Conservation (phyloP, 1,140 invertebrate genomes). For the Drosophila parvula region DNA sequence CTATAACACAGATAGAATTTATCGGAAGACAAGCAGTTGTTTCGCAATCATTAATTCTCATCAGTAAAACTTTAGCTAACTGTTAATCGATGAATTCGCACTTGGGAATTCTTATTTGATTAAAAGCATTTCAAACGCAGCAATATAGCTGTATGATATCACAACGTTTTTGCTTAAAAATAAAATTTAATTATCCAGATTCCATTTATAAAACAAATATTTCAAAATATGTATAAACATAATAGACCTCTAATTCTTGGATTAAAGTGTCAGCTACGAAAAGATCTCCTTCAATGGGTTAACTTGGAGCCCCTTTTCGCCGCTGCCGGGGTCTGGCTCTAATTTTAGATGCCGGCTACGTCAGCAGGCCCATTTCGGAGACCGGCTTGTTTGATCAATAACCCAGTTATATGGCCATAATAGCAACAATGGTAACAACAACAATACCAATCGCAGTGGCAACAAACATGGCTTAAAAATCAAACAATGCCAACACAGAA, state of each 20-base stretch:
- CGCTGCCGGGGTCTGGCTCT: slow-evolving; percentile 16
- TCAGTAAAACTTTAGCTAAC: no score
- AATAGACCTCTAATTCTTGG: no score
- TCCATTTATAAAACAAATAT: no score
- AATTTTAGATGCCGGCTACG: slow-evolving; percentile 59
- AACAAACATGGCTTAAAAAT: slow-evolving; percentile 11
- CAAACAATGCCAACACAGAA: slow-evolving; percentile 30
- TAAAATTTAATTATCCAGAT: no score
- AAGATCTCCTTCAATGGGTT: slow-evolving; percentile 1
- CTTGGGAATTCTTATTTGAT: background rate
- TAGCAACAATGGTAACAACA: slow-evolving; percentile 1
- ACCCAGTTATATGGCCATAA: slow-evolving; percentile 29
- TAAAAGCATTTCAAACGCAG: background rate
- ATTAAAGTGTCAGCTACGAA: no score
- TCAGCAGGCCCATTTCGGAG: slow-evolving; percentile 44
- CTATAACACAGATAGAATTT: no score
- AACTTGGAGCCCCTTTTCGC: background rate
- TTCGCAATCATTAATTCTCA: no score
- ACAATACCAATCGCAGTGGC: slow-evolving; percentile 8
- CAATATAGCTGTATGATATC: no score
- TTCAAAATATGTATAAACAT: background rate
- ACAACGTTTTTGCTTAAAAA: no score
- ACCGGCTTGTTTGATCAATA: slow-evolving; percentile 67
- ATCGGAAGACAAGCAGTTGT: no score
- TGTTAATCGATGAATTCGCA: no score